Percentiles rank a stretch among this genome's conserved stretches.
phyloP scores from a whole-genome alignment of 2,797 vertebrate species.

The Geotria australis region DNA sequence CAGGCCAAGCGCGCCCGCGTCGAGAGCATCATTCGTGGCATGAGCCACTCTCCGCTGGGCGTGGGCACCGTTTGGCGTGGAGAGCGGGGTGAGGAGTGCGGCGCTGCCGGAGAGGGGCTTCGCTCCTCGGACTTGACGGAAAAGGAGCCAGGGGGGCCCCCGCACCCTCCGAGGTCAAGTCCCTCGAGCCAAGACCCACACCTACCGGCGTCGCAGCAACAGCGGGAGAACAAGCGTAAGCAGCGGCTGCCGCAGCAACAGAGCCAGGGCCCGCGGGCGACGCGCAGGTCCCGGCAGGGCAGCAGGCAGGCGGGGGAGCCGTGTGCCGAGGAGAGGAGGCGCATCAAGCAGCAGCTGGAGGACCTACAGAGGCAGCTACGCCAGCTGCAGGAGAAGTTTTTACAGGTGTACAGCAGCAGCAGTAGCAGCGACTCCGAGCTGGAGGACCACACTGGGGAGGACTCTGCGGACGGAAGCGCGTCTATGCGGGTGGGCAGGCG shows the following conservation, averaged over 20 bases:
- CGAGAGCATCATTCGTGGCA: constrained; percentile 7
- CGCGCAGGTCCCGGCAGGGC: background rate
- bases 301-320: constrained; percentile 2
- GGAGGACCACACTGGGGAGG: background rate
- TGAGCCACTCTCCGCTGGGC: constrained; percentile 1
- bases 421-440: background rate
- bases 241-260: background rate
- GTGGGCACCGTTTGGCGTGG: background rate
- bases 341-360: constrained; percentile 27
- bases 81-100: background rate
- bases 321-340: constrained; percentile 14
- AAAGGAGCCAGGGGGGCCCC: no score
- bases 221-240: background rate
- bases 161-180: no score
- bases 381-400: constrained; percentile 27
- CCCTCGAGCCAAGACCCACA: background rate
- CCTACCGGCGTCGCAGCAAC: no score
- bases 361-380: constrained; percentile 21
- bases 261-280: background rate
- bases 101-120: background rate
- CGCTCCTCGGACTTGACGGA: no score
- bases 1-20: constrained; percentile 19
- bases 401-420: constrained; percentile 15
- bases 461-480: background rate
- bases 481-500: background rate